phyloP scores from a whole-genome alignment of 2,797 vertebrate genomes.

The Sebastes aleutianus region DNA sequence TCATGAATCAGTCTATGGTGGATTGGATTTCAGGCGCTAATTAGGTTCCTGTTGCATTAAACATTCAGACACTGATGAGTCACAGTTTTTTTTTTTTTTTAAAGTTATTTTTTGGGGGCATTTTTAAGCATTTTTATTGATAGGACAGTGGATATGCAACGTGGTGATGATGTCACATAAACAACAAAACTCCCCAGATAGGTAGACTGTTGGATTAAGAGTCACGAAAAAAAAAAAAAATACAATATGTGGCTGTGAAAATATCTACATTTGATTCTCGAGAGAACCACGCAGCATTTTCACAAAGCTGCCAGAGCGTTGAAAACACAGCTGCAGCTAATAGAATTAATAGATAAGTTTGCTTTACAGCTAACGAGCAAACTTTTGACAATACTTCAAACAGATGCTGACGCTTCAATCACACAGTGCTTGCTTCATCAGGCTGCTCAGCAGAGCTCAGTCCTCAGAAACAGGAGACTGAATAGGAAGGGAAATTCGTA shows the following conservation, averaged over 20 bases:
- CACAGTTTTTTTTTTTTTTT: too few relatives aligned
- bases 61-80: slow-evolving; percentile 29
- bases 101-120: too few relatives aligned
- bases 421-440: not conserved
- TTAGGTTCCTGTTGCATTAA: slow-evolving; percentile 44
- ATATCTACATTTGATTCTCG: not conserved
- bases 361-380: slow-evolving; percentile 37
- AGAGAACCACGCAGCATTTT: not conserved
- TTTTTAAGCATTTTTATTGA: too few relatives aligned
- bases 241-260: not conserved
- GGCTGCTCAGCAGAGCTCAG: not conserved
- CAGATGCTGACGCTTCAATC: slow-evolving; percentile 6
- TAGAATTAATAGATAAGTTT: slow-evolving; percentile 6
- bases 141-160: too few relatives aligned
- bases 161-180: slow-evolving; percentile 28
- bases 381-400: slow-evolving; percentile 12
- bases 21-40: slow-evolving; percentile 55
- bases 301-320: slow-evolving; percentile 1
- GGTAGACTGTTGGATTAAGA: not conserved
- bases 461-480: slow-evolving; percentile 4
- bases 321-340: slow-evolving; percentile 14
- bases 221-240: not conserved
- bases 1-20: slow-evolving; percentile 32
- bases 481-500: not conserved
- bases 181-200: not conserved